phyloP scores from a whole-genome alignment of 92 coral and sea anemone species.

The Parazoanthus atlanticus region DNA sequence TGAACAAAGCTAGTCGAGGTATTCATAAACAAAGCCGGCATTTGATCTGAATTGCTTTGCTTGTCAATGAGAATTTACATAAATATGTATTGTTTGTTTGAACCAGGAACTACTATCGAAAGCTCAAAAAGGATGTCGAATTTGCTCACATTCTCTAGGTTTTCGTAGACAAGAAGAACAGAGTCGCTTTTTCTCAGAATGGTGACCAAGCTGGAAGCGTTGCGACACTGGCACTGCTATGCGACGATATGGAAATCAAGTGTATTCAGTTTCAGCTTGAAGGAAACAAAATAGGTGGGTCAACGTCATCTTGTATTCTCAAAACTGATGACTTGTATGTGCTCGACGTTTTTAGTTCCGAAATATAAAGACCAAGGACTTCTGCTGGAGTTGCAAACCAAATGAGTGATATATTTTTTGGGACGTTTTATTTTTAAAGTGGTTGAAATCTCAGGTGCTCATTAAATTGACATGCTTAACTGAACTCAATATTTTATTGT shows the following conservation, averaged over 20 bases:
- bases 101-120: too few relatives aligned
- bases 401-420: neutral
- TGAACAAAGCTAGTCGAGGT: neutral
- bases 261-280: slow-evolving; percentile 12
- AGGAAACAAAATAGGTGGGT: slow-evolving; percentile 1
- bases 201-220: neutral
- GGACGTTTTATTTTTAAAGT: neutral
- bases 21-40: slow-evolving; percentile 30
- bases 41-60: neutral
- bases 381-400: neutral
- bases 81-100: neutral
- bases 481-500: neutral
- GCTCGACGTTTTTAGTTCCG: neutral
- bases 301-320: neutral
- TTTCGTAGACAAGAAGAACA: neutral
- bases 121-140: neutral
- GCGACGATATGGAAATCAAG: slow-evolving; percentile 2
- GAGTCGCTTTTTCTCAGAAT: neutral
- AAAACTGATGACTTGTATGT: neutral
- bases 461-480: neutral
- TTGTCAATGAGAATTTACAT: slow-evolving; percentile 1
- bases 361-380: neutral
- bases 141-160: slow-evolving; percentile 15
- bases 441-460: too few relatives aligned
- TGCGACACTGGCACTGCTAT: neutral